Evolutionary conservation across 2,797 vertebrate species (phyloP).

Genomic region (Sebastes cheni): DNA sequence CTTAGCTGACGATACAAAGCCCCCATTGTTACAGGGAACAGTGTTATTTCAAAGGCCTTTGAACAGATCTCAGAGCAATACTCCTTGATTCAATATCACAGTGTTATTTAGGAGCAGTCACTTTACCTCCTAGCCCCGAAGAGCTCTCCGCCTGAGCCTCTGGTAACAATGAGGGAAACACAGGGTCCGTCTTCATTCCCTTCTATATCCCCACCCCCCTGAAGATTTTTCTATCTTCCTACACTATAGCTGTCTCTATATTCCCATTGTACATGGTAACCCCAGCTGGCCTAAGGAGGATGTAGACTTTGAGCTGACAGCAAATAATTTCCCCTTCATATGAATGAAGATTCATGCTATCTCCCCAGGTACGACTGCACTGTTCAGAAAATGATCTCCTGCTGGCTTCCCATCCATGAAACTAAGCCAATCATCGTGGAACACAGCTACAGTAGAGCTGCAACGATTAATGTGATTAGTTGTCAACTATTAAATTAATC

Average conservation of each 20-base stretch:
- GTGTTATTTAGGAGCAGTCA: conserved; percentile 60
- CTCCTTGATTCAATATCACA: conserved; percentile 66
- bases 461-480: too few species aligned
- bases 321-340: conserved; percentile 3
- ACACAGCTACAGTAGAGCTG: not conserved
- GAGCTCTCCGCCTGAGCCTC: conserved; percentile 33
- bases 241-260: not conserved
- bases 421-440: not conserved
- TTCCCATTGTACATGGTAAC: not conserved
- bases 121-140: conserved; percentile 23
- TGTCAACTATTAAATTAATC: too few species aligned
- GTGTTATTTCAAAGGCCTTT: conserved; percentile 82
- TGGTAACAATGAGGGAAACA: conserved; percentile 44
- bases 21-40: conserved; percentile 82
- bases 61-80: conserved; percentile 71
- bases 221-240: conserved; percentile 12
- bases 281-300: not conserved
- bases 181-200: conserved; percentile 28
- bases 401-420: not conserved
- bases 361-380: not conserved
- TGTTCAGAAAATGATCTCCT: not conserved
- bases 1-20: conserved; percentile 73
- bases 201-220: not conserved
- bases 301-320: conserved; percentile 10
- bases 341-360: not conserved